Evolutionary conservation across 2,113 vertebrate species (phyloP).

Genomic region (Onychorhynchus coronatus): DNA sequence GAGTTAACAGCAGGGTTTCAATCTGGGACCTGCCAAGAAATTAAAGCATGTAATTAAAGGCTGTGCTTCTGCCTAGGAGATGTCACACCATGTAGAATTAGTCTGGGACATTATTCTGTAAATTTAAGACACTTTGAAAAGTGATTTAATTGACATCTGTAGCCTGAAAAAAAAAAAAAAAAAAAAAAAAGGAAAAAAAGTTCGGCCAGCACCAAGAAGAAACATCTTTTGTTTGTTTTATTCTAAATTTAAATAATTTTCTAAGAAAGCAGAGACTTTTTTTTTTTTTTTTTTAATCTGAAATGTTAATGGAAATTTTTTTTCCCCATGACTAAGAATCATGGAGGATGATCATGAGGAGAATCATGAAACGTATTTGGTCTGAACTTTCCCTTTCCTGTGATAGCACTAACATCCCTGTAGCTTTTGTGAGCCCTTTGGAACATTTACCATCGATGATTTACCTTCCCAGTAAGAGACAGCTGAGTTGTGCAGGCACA

Average conservation of each 20-base stretch:
- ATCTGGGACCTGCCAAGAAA: constrained; percentile 18
- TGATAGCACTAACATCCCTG: neutral
- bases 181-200: neutral
- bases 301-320: neutral
- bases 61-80: neutral
- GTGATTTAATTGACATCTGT: neutral
- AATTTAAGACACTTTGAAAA: neutral
- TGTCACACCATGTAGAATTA: neutral
- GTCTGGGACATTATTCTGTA: neutral
- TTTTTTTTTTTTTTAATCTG: neutral
- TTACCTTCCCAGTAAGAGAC: neutral
- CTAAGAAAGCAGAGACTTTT: neutral
- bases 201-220: neutral
- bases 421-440: neutral
- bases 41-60: constrained; percentile 21
- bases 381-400: neutral
- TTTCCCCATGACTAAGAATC: neutral
- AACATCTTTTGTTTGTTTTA: neutral
- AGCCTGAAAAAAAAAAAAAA: neutral
- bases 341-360: too few relatives aligned
- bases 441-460: neutral
- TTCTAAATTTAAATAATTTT: neutral
- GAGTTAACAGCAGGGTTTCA: constrained; percentile 49
- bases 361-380: neutral
- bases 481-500: neutral